These are phyloP conservation scores for Anagyrus pseudococci DNA, from an alignment of 2,888 invertebrate species.

Conservation along the genomic window DNA sequence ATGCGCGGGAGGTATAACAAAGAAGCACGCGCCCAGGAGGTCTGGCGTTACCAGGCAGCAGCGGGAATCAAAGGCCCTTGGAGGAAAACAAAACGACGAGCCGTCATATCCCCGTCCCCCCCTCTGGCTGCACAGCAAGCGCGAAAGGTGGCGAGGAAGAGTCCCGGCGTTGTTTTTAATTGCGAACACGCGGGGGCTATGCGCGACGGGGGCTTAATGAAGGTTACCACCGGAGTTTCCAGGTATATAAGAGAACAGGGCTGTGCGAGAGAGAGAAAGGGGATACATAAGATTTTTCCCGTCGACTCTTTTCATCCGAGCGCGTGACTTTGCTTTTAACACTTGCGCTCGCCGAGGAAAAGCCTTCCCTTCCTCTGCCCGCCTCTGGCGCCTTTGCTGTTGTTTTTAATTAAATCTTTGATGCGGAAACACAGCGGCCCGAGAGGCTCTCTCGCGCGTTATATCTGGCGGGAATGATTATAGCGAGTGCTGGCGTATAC, in stretches of 20 bases:
- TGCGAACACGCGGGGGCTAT: constrained; percentile 17
- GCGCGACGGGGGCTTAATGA: constrained; percentile 30
- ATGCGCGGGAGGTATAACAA: not conserved
- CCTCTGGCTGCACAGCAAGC: no score
- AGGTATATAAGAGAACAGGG: no score
- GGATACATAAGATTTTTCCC: constrained; percentile 23
- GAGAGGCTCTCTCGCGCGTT: no score
- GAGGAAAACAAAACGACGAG: constrained; percentile 6
- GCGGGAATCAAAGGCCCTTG: constrained; percentile 14
- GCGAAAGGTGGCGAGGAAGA: not conserved
- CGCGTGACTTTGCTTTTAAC: not conserved
- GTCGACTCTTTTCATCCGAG: not conserved
- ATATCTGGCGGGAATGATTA: no score
- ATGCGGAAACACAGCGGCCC: no score
- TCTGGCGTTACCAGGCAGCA: not conserved
- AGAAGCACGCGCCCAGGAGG: no score
- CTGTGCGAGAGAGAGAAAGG: constrained; percentile 5
- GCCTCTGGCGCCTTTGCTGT: not conserved
- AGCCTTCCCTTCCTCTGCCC: not conserved
- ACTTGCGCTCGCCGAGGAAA: not conserved
- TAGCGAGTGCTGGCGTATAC: no score
- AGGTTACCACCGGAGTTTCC: no score
- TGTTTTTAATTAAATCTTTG: constrained; percentile 8
- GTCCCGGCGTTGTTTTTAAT: constrained; percentile 27
- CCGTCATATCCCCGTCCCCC: no score